Base-by-base conservation (phyloP, 2,888 invertebrate genomes). In the Nomada goodeniana region DNA sequence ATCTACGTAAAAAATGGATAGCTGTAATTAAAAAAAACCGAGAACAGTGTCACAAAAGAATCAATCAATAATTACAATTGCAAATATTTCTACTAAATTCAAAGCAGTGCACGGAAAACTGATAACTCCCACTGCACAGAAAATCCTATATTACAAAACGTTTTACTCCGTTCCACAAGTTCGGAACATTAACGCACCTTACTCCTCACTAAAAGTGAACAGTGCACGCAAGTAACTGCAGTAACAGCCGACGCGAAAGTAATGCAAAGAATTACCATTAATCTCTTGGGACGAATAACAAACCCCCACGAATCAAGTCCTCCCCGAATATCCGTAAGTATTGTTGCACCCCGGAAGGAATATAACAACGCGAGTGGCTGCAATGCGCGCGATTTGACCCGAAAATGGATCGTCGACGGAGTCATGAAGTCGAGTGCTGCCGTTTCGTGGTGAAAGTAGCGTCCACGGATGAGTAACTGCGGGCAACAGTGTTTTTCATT, bases 401-500 rank as follows among this genome's bases (percentile, higher is more conserved):
- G 26, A 67, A 44, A 60, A 55, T 67, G 18, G 36, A 44, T 36
- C 36, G 50, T 10, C 13, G 13, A 42, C 36, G 15, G 2, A n/a
- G 15, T 10, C 10, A 23, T 10, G 20, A 57, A 65, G 11, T 18
- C 11, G 29, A 42, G 55, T 23, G 50, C 57, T 55, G 29, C 47
- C 59, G 42, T 29, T 70, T 55, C 64, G 44, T 13, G 36, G 23
- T 23, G 44, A 47, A 53, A 69, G 59, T 72, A 64, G 55, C 36
- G 20, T 15, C 59, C 63, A 36, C 44, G 44, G 74, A 79, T 81
- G 70, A 81, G 36, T 71, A 63, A 69, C 65, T 53, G 63, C 59
- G 47, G 59, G 50, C 61, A 63, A 68, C 73, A 47, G 60, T 80
- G 76, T 80, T 82, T 76, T 83, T 77, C 81, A 77, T 74, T 81